Percentiles rank a stretch among this genome's conserved stretches.
phyloP scores from a whole-genome alignment of 2,113 vertebrate genomes.

The Amblyopsis rosae region DNA sequence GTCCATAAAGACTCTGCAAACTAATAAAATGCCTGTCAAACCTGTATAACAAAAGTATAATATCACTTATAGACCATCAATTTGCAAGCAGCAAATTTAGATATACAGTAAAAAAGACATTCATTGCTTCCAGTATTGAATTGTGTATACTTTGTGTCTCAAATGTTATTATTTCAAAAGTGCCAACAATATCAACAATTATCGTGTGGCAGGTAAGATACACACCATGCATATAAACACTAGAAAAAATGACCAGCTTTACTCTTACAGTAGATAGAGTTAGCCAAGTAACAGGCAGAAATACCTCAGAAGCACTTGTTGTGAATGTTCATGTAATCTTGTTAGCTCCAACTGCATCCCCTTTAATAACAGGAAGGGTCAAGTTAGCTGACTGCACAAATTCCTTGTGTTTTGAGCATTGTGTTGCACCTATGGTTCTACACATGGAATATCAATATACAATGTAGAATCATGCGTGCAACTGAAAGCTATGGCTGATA shows the following conservation, averaged over 20 bases:
- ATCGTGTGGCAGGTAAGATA: background rate
- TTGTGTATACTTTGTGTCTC: no score
- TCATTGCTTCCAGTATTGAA: no score
- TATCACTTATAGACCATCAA: no score
- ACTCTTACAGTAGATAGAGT: no score
- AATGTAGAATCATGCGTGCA: no score
- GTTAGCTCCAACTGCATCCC: slow-evolving; percentile 69
- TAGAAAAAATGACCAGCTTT: no score
- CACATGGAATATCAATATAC: no score
- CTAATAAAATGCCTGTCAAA: slow-evolving; percentile 61
- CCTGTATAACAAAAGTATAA: slow-evolving; percentile 45
- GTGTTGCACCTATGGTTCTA: no score
- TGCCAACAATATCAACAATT: background rate
- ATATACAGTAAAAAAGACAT: background rate
- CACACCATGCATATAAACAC: no score
- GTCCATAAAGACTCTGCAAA: slow-evolving; percentile 37
- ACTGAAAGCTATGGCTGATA: background rate
- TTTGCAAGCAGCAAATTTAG: no score
- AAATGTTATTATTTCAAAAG: no score
- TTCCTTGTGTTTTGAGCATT: no score
- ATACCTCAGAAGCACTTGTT: slow-evolving; percentile 74
- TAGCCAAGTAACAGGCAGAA: background rate
- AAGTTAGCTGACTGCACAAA: background rate
- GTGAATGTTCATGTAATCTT: slow-evolving; percentile 74
- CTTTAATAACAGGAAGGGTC: slow-evolving; percentile 48